Base-by-base conservation (phyloP, 2,888 invertebrate species). In the Herminia tarsipennalis region DNA sequence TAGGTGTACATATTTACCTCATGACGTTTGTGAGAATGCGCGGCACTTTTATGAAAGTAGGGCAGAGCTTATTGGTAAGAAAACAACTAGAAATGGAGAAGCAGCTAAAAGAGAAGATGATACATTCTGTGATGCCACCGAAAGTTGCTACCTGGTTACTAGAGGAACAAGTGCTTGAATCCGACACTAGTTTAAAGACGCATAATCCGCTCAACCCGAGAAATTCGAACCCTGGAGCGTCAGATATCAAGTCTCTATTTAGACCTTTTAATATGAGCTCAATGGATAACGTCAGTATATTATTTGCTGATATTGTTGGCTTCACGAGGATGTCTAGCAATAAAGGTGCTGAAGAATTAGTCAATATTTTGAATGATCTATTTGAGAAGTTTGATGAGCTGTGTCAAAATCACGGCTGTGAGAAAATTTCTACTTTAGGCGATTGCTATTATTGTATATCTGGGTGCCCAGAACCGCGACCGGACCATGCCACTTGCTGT, bases 311-410 rank as follows among this genome's bases (percentile, higher is more conserved):
- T 81, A 99, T 99, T 73, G 98, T 98, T 13, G 99, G 99, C 22
- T 99, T 99, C 83, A 99, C 99, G 0, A 96, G 95, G 78, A 99
- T 99, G 98, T 97, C 98, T 44, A 97, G 98, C 60, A 98, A 97
- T 69, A 99, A 99, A 89, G 97, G 96, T 66, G 99, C 99, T 42
- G 98, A 98, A 83, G 97, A 98, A 84, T 92, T 99, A 67, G 99
- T 99, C 6, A 97, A 96, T 74, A 96, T 99, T 74, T 92, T 99
- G 44, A 99, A 99, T 83, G 98, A 98, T 87, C 92, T 99, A 45
- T 99, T 99, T 86, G 98, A 98, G 77, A 93, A 98, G 55, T 98
- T 98, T 82, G 98, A 98, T 78, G 95, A 96, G 61, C 92, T 99
- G 34, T 99, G 99, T 81, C 94, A 94, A 52, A 92, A 95, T 55